These are phyloP conservation scores for Amphiprion percula DNA, from an alignment of 2,113 vertebrate species.

Conservation along the genomic window DNA sequence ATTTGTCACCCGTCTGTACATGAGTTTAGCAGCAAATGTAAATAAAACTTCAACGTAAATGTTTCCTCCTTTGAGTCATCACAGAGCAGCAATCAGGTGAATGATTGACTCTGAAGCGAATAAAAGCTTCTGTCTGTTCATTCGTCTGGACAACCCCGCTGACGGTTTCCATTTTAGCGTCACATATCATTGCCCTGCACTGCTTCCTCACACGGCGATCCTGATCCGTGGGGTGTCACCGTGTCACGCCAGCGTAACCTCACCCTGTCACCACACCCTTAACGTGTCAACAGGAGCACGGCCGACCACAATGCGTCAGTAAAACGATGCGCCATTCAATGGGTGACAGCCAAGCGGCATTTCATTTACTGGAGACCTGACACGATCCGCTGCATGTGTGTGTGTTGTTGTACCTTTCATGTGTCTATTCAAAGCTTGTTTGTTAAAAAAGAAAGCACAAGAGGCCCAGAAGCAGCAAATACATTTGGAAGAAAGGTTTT, in stretches of 20 bases:
- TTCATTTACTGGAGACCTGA: conserved; percentile 41
- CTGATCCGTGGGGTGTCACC: conserved; percentile 15
- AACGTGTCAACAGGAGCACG: conserved; percentile 14
- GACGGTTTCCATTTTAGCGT: not conserved
- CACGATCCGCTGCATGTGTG: not conserved
- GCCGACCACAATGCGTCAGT: conserved; percentile 41
- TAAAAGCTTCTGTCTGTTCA: not conserved
- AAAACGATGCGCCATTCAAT: conserved; percentile 46
- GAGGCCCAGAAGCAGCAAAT: too few relatives aligned
- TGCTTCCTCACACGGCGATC: not conserved
- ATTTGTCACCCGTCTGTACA: too few relatives aligned
- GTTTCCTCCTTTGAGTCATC: too few relatives aligned
- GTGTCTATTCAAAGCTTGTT: not conserved
- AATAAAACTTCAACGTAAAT: too few relatives aligned
- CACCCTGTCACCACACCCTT: conserved; percentile 42
- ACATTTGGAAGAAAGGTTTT: too few relatives aligned
- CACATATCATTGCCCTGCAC: too few relatives aligned
- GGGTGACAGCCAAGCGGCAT: conserved; percentile 37
- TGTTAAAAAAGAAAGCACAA: too few relatives aligned
- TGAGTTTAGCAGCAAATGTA: too few relatives aligned
- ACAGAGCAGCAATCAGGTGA: not conserved
- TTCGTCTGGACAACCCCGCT: not conserved
- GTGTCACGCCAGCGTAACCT: conserved; percentile 46
- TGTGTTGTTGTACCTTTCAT: not conserved
- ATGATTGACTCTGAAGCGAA: conserved; percentile 28